A percentile compares a stretch with the other conserved stretches of the same genome.
phyloP scores from a whole-genome alignment of 2,888 invertebrate genomes.

The Lottia gigantea region DNA sequence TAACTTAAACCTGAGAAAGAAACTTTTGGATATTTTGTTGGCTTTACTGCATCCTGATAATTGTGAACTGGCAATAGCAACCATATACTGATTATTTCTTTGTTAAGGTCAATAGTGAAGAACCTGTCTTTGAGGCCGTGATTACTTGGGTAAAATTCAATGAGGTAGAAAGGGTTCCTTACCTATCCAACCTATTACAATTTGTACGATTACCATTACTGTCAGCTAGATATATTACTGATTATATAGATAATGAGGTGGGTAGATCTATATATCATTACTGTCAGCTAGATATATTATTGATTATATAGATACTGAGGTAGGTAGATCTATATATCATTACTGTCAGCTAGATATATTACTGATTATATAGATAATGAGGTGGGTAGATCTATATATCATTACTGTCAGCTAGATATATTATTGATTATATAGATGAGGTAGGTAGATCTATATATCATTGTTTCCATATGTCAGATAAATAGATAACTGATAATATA shows the following conservation, averaged over 20 bases:
- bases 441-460: slow-evolving; percentile 31
- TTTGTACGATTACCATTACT: slow-evolving; percentile 62
- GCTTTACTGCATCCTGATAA: too few species aligned
- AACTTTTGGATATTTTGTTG: too few species aligned
- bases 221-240: slow-evolving; percentile 63
- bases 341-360: too few species aligned
- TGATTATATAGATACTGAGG: too few species aligned
- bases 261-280: too few species aligned
- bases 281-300: too few species aligned
- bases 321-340: too few species aligned
- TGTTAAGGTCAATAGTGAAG: slow-evolving; percentile 59
- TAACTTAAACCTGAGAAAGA: too few species aligned
- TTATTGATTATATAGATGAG: slow-evolving; percentile 66
- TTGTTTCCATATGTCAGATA: slow-evolving; percentile 59
- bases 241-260: slow-evolving; percentile 61
- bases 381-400: slow-evolving; percentile 29
- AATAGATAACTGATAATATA: slow-evolving; percentile 64
- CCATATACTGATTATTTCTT: background rate
- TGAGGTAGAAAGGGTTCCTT: slow-evolving; percentile 41
- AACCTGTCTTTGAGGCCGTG: slow-evolving; percentile 65
- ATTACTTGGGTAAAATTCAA: slow-evolving; percentile 62
- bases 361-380: too few species aligned
- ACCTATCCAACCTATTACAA: slow-evolving; percentile 53
- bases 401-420: slow-evolving; percentile 59
- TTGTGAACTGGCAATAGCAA: too few species aligned